Evolutionary conservation across 2,113 vertebrate genomes (phyloP), one percentile per base, ranked within the genome.

Genomic region (Nibea albiflora): DNA sequence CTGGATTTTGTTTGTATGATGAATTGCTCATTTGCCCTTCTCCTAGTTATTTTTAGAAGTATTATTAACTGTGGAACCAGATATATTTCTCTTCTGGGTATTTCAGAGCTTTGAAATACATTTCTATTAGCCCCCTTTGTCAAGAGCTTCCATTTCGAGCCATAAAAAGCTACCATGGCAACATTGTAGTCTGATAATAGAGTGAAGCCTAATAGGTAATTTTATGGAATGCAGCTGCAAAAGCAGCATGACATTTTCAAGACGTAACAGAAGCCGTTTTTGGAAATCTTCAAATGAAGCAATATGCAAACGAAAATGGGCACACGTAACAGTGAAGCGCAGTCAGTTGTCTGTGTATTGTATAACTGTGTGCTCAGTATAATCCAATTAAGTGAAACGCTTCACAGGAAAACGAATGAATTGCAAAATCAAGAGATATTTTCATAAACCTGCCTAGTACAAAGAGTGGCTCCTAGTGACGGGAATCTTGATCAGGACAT

Each of bases 151-250:
- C 47, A 15, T 4, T 56, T 75, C 44, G n/a, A 74, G 24, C 26
- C 12, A 7, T 73, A 42, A 73, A 12, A 53, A 71, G 65, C 56
- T 64, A 39, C 67, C 67, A 77, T 70, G 76, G 62, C 76, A 83
- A 76, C 76, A 4, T 39, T 61, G 39, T 61, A 11, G 28, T 71
- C 42, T 67, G 53, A 28, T 61, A 66, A 69, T 9, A 66, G 47
- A n/a, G 19, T 17, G 20, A 65, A 28, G 70, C 42, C 35, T 54
- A 65, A 65, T 28, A 64, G 39, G 63, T 49, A 64, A 61, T 62
- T 47, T 70, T 28, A 54, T 58, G 28, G 19, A 62, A 52, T 20
- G 42, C 11, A 54, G 39, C n/a, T 52, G 9, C 20, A 69, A 16
- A 11, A 47, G 28, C 17, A 42, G 16, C 16, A 35, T 61, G 24